phyloP scores from a whole-genome alignment of 2,797 vertebrate species.

The Ctenochaetus hawaiiensis region DNA sequence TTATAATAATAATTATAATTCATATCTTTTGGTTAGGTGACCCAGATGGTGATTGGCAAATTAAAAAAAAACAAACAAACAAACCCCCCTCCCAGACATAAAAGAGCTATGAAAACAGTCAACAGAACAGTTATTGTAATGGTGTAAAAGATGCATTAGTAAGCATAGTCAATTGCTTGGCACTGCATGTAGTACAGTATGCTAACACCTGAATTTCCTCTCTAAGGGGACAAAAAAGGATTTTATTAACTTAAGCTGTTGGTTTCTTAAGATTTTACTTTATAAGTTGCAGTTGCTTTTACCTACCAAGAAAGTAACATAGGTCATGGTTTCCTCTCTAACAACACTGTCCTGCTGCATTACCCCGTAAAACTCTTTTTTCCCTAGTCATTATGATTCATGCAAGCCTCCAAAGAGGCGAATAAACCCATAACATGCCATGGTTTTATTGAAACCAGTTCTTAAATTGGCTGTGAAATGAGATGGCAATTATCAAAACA shows the following conservation, averaged over 20 bases:
- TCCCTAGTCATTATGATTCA: constrained; percentile 75
- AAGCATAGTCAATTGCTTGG: background rate
- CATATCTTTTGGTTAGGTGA: too few relatives aligned
- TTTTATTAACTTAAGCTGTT: background rate
- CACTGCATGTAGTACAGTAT: background rate
- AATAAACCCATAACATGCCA: constrained; percentile 75
- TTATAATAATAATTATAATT: too few relatives aligned
- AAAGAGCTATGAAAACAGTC: background rate
- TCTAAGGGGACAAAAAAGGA: background rate
- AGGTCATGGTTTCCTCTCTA: constrained; percentile 37
- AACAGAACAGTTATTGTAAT: background rate
- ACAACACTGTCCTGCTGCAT: constrained; percentile 38
- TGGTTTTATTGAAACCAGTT: constrained; percentile 83
- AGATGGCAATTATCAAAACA: constrained; percentile 82
- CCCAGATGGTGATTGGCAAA: too few relatives aligned
- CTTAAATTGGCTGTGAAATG: constrained; percentile 85
- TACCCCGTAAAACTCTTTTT: constrained; percentile 42
- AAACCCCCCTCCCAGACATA: too few relatives aligned
- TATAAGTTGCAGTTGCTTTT: constrained; percentile 23
- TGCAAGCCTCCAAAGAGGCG: constrained; percentile 67
- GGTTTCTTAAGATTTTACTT: constrained; percentile 21
- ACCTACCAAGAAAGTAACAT: constrained; percentile 28
- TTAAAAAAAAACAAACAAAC: too few relatives aligned
- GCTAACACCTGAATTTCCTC: background rate
- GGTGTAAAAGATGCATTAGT: background rate